Evolutionary conservation across 2,797 vertebrate species (phyloP).

Genomic region (Phylloscopus collybita): DNA sequence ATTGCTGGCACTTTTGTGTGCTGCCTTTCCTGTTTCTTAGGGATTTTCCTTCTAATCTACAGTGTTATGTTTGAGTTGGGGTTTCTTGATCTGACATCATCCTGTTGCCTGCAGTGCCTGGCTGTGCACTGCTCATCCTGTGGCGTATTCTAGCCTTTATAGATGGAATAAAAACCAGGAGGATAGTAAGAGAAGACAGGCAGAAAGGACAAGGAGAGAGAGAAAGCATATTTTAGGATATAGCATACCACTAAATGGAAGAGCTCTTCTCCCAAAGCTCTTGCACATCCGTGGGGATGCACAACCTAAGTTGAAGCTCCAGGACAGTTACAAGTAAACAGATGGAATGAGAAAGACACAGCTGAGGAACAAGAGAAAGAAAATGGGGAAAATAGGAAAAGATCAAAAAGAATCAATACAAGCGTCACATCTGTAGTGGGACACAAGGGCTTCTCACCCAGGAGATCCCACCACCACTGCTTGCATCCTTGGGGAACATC

Average conservation of each 20-base stretch:
- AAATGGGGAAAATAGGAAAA: neutral
- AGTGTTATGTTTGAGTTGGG: neutral
- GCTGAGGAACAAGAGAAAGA: neutral
- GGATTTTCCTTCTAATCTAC: conserved; percentile 40
- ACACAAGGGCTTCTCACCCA: neutral
- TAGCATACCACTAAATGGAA: neutral
- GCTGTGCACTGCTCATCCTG: neutral
- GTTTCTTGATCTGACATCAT: conserved; percentile 29
- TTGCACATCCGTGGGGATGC: neutral
- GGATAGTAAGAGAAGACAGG: neutral
- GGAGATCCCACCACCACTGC: neutral
- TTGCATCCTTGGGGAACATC: fast-evolving
- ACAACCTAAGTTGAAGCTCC: neutral
- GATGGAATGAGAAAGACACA: neutral
- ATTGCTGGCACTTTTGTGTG: conserved; percentile 16
- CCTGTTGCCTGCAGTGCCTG: neutral
- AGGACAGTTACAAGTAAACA: neutral
- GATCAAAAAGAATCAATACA: neutral
- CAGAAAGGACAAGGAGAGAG: neutral
- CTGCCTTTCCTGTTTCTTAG: conserved; percentile 58
- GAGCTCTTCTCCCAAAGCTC: neutral
- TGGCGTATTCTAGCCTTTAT: neutral
- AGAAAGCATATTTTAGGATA: neutral
- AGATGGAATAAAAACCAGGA: neutral
- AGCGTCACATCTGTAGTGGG: neutral